Percentiles rank a stretch among this genome's conserved stretches.
These are phyloP conservation scores for Alcedo quadribrachys DNA, from an alignment of 2,797 vertebrate species.

Conservation along the genomic window DNA sequence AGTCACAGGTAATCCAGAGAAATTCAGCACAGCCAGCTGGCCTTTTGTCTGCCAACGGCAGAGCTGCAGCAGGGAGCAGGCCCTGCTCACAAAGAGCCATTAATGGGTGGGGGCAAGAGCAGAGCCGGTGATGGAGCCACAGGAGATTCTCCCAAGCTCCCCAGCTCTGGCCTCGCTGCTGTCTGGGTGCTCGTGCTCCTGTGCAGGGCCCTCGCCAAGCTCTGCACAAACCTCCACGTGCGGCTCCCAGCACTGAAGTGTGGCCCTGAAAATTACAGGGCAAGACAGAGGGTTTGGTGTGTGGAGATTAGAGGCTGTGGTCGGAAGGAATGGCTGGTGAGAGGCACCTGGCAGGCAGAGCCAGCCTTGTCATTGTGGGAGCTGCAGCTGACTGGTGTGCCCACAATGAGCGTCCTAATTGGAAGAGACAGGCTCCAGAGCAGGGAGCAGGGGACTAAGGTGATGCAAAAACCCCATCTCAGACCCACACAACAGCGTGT, in stretches of 20 bases:
- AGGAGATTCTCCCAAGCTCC: not conserved
- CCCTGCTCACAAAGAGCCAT: not conserved
- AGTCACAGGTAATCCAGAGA: not conserved
- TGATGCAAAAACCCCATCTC: not conserved
- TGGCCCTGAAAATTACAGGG: not conserved
- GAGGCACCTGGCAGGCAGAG: slow-evolving; percentile 9
- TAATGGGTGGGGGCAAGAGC: not conserved
- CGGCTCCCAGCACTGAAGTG: not conserved
- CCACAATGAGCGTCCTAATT: not conserved
- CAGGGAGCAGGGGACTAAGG: slow-evolving; percentile 6
- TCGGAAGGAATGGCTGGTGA: not conserved
- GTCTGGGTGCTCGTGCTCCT: not conserved
- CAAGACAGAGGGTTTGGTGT: not conserved
- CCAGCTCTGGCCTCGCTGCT: not conserved
- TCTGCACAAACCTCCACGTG: not conserved
- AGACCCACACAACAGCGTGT: not conserved
- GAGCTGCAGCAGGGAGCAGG: not conserved
- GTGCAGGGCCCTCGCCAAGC: not conserved
- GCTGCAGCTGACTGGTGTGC: not conserved
- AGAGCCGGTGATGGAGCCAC: not conserved
- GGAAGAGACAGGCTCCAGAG: slow-evolving; percentile 6
- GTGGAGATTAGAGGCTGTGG: slow-evolving; percentile 7
- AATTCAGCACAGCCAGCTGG: not conserved
- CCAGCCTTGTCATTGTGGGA: slow-evolving; percentile 6
- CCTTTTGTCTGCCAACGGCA: not conserved